phyloP scores from a whole-genome alignment of 2,888 invertebrate genomes.

The Melanargia galathea region DNA sequence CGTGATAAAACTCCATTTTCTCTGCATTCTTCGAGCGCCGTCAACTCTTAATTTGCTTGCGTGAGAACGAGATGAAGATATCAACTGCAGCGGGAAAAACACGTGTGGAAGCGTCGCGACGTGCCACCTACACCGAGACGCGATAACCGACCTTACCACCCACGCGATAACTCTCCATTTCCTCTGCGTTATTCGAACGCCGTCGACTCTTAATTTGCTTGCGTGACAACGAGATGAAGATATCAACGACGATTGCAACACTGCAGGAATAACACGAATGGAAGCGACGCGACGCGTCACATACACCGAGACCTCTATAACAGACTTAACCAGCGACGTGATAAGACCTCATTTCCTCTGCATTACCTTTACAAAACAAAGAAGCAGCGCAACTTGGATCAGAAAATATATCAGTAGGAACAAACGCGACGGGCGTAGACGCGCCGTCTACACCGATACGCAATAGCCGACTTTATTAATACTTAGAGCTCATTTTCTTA shows the following conservation, averaged over 20 bases:
- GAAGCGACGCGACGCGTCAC: too few relatives aligned
- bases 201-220: not conserved
- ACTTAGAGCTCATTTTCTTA: too few relatives aligned
- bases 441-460: too few relatives aligned
- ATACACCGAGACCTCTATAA: not conserved
- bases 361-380: not conserved
- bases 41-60: not conserved
- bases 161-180: not conserved
- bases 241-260: too few relatives aligned
- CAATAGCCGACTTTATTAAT: too few relatives aligned
- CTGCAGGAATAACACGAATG: not conserved
- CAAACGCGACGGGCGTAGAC: too few relatives aligned
- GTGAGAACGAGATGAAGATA: not conserved
- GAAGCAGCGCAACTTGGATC: too few relatives aligned
- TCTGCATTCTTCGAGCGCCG: not conserved
- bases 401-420: too few relatives aligned
- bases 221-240: too few relatives aligned
- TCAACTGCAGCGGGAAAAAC: conserved; percentile 52
- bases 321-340: not conserved
- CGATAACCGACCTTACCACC: conserved; percentile 46
- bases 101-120: conserved; percentile 59
- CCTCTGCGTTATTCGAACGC: not conserved
- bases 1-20: not conserved
- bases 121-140: conserved; percentile 59
- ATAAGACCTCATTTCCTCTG: not conserved